A percentile compares a stretch with the other conserved stretches of the same genome.
These are phyloP conservation scores for Ephestia elutella DNA, from an alignment of 1,140 invertebrate species.

Conservation along the genomic window DNA sequence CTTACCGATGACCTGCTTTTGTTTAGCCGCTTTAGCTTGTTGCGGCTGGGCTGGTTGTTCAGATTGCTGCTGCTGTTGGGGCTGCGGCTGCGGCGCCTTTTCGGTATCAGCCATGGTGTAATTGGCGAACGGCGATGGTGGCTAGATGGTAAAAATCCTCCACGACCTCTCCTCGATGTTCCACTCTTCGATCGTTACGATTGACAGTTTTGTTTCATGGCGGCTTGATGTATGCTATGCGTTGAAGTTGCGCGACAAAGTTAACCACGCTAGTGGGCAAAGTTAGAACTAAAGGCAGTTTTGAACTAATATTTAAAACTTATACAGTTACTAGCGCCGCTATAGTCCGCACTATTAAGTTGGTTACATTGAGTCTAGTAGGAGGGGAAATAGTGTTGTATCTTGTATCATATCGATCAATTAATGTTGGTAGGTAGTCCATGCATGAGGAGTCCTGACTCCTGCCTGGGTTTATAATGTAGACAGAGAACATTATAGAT, in stretches of 20 bases:
- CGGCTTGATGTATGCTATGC: background rate
- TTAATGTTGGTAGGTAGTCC: background rate
- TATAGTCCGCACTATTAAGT: background rate
- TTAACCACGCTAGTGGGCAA: background rate
- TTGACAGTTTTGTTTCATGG: conserved; percentile 12
- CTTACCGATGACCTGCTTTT: conserved; percentile 74
- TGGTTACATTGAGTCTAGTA: background rate
- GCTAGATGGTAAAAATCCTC: conserved; percentile 73
- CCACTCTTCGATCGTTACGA: conserved; percentile 52
- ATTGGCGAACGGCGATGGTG: conserved; percentile 74
- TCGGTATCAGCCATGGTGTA: conserved; percentile 75
- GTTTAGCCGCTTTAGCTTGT: conserved; percentile 64
- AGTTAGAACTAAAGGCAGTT: background rate
- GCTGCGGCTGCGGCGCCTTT: conserved; percentile 71
- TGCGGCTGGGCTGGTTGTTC: conserved; percentile 56
- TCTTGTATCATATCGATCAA: background rate
- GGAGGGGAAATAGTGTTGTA: background rate
- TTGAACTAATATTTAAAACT: background rate
- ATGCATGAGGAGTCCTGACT: too few species aligned
- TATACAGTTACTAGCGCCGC: conserved; percentile 9
- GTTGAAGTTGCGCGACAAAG: background rate
- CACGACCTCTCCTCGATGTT: conserved; percentile 74
- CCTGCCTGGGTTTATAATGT: too few species aligned
- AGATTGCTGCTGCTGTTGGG: conserved; percentile 55
- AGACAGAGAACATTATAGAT: too few species aligned